A percentile compares a stretch with the other conserved stretches of the same genome.
Evolutionary conservation across 1,140 invertebrate genomes (phyloP).

Genomic region (Caenorhabditis remanei): DNA sequence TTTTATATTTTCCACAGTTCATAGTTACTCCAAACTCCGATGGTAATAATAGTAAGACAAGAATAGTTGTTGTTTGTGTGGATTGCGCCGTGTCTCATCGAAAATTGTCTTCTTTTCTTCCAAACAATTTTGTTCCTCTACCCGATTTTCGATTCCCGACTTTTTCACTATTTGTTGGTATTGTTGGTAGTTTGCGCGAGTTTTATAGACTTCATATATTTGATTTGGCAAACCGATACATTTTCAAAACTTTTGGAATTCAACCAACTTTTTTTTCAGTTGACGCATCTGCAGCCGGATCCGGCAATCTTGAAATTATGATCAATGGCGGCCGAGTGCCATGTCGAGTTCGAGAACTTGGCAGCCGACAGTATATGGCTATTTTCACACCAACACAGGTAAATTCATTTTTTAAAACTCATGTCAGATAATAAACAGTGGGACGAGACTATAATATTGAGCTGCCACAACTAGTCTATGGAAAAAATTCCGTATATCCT

Average conservation of each 20-base stretch:
- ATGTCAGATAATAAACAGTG: no score
- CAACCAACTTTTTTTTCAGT: constrained; percentile 82
- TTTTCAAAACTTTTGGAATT: background rate
- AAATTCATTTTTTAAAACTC: background rate
- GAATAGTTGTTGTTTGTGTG: constrained; percentile 26
- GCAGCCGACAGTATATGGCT: constrained; percentile 87
- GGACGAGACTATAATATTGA: no score
- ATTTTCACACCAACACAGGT: constrained; percentile 89
- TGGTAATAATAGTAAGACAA: background rate
- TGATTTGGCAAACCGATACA: background rate
- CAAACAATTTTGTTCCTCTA: background rate
- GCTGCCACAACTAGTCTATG: no score
- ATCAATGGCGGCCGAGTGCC: constrained; percentile 95
- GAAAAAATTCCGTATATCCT: background rate
- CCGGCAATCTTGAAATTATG: constrained; percentile 94
- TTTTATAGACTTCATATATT: constrained; percentile 3
- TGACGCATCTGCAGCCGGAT: constrained; percentile 92
- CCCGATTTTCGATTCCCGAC: constrained; percentile 46
- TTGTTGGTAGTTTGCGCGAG: constrained; percentile 15
- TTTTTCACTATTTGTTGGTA: background rate
- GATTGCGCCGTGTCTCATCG: background rate
- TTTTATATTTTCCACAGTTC: background rate
- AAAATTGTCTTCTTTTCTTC: constrained; percentile 32
- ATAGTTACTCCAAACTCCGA: constrained; percentile 18
- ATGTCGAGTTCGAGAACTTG: constrained; percentile 88